Base-by-base conservation (phyloP, 2,113 vertebrate genomes). In the Pluvialis apricaria region DNA sequence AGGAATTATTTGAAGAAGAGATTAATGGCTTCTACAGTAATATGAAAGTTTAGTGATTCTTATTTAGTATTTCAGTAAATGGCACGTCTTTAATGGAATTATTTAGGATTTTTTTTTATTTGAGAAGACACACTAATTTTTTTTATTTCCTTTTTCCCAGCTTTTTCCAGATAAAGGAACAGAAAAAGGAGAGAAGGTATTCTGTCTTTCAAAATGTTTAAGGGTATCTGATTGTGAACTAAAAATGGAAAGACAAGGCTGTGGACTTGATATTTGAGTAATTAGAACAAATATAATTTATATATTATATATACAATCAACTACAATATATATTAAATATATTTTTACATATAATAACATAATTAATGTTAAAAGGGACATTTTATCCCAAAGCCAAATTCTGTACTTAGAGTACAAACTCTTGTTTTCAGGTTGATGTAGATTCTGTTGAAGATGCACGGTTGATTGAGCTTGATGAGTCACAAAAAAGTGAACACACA, bases 401-500 rank as follows among this genome's bases (percentile, higher is more conserved):
- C 13, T 34, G 10, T 80, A 47, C 24, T 77, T 61, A 72, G 3
- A 16, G 2, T 70, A 72, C 19, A 42, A 82, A 45, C 34, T 94
- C 21, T 95, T 95, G 12, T 91, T 97, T 97, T 73, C 97, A 99
- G 99, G 98, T 98, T 36, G 99, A 99, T 96, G 94, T 98, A 34
- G 99, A 99, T 88, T 98, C 97, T 2, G 79, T 98, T 0, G 99
- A 99, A 97, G 99, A 99, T 75, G 95, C 99, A 3, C 98, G 97
- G 51, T 97, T 99, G 82, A 98, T 99, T 97, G 99, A 99, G 88
- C 98, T 99, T 96, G 99, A 99, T 80, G 99, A 99, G 68, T 99
- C 99, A 40, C 99, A 99, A 92, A 99, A 99, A 95, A 99, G 99
- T 77, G 99, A 99, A 85, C 99, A 99, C 96, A 99, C 99, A 0